Evolutionary conservation across 2,888 invertebrate species (phyloP), one percentile per base, ranked within the genome.

Genomic region (Limnephilus auricula): DNA sequence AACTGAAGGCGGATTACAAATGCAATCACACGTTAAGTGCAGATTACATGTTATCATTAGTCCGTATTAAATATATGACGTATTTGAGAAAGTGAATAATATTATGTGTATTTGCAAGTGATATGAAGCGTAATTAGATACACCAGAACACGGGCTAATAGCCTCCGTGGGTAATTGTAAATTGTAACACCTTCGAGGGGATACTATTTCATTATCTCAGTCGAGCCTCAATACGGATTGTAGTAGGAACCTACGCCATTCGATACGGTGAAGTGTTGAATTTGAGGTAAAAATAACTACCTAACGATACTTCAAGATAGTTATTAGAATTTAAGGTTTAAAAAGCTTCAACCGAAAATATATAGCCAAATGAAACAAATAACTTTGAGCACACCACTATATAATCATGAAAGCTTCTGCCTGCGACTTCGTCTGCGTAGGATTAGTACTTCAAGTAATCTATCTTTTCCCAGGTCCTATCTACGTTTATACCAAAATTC

Each of bases 21-120:
- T 82, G 34, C 82, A 82, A 82, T 82, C 82, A 82, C 34, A 82
- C 82, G 82, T 82, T 32, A 82, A 82, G 82, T 82, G 34, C 82
- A 82, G 32, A 32, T 82, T 82, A 82, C 32, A 82, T 10, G 32
- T 82, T 82, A 82, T 82, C 10, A 82, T 82, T 34, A 34, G 31
- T n/a, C 32, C 34, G 18, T 82, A 82, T 37, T 37, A 82, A 82
- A 31, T 82, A 18, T 37, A 37, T 37, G 34, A 82, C 32, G 31
- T 31, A 34, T 82, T 82, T 82, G 82, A 82, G 31, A 32, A 34
- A 32, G 82, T 82, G 34, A 32, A 82, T 25, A 82, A 34, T 82
- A 34, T 82, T 25, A 34, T 82, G 32, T 82, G 31, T 34, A 18
- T 82, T 82, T 34, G 34, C 82, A 32, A 34, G 80, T 32, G 32